Evolutionary conservation across 2,797 vertebrate species (phyloP).

Genomic region (Sorex maritimensis): DNA sequence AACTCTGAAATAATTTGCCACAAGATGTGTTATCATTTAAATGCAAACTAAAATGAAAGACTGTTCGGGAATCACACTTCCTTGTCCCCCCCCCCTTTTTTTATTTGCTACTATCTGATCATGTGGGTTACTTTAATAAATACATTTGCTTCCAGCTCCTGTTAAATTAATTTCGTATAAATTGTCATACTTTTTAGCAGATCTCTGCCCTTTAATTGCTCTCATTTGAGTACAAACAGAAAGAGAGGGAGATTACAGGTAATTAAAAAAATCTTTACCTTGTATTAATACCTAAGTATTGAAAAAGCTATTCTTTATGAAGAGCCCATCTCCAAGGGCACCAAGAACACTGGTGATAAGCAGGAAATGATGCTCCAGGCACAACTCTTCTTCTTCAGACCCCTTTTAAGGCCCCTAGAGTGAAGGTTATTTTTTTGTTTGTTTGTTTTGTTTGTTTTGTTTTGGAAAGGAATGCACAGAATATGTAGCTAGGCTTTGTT

Average conservation of each 20-base stretch:
- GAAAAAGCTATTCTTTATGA: conserved; percentile 11
- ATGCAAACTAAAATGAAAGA: conserved; percentile 84
- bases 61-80: conserved; percentile 84
- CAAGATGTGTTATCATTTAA: conserved; percentile 86
- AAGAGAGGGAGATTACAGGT: conserved; percentile 49
- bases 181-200: conserved; percentile 72
- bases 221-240: conserved; percentile 65
- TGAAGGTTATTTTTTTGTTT: not conserved
- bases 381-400: not conserved
- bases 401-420: not conserved
- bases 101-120: conserved; percentile 73
- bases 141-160: conserved; percentile 82
- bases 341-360: not conserved
- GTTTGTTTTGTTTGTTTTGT: not conserved
- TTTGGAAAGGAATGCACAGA: not conserved
- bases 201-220: conserved; percentile 69
- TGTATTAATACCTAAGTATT: conserved; percentile 35
- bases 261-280: conserved; percentile 48
- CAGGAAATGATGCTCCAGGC: not conserved
- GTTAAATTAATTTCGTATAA: conserved; percentile 80
- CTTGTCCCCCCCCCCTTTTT: conserved; percentile 24
- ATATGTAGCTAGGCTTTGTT: not conserved
- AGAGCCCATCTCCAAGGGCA: not conserved
- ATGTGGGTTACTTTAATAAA: conserved; percentile 68
- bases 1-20: conserved; percentile 84